phyloP scores from a whole-genome alignment of 1,140 invertebrate genomes.

The Brachionus plicatilis region DNA sequence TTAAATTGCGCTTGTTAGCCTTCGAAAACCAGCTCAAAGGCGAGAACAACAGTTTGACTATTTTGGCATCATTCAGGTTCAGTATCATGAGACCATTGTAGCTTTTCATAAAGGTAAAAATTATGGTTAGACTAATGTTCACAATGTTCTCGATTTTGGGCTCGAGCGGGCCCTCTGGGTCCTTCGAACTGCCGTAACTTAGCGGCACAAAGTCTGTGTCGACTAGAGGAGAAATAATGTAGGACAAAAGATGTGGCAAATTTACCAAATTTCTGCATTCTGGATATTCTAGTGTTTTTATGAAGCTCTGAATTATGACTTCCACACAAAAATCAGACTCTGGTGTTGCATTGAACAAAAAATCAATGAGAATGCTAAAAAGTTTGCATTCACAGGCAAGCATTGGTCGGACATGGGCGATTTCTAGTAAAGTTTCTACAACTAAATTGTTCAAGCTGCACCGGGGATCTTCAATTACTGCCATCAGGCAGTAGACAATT shows the following conservation, averaged over 20 bases:
- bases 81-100: constrained; percentile 1
- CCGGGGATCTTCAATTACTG: constrained; percentile 3
- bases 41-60: background rate
- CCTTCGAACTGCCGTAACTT: background rate
- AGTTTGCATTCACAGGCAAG: constrained; percentile 29
- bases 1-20: background rate
- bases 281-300: background rate
- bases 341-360: background rate
- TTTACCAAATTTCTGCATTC: constrained; percentile 1
- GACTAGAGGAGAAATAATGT: background rate
- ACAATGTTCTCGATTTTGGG: background rate
- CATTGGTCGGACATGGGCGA: background rate
- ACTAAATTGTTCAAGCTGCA: background rate
- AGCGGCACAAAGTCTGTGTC: background rate
- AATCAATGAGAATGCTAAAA: background rate
- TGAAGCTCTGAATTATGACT: background rate
- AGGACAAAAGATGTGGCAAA: background rate
- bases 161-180: background rate
- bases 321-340: background rate
- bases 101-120: background rate
- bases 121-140: background rate
- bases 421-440: constrained; percentile 1
- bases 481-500: background rate
- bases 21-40: background rate
- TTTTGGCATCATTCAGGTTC: background rate